phyloP scores from a whole-genome alignment of 2,113 vertebrate species.

The Sinosuthora webbiana region DNA sequence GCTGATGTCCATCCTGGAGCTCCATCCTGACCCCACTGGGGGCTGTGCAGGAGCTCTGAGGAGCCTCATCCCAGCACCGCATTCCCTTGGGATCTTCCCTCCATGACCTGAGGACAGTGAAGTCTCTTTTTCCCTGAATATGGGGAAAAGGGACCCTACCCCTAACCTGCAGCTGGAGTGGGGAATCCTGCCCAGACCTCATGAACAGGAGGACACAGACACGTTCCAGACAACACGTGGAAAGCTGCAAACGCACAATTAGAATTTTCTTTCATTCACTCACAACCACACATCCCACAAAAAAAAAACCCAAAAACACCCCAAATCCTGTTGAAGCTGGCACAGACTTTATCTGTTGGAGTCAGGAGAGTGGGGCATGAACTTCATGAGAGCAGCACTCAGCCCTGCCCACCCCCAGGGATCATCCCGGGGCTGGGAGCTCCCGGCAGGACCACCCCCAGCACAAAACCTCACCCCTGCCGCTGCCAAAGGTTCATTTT shows the following conservation, averaged over 20 bases:
- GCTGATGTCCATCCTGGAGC: neutral
- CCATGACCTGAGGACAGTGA: accelerated
- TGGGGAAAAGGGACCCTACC: neutral
- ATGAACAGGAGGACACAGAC: accelerated
- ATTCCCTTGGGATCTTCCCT: neutral
- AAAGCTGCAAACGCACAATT: neutral
- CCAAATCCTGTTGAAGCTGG: neutral
- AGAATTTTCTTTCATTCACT: neutral
- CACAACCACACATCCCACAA: neutral
- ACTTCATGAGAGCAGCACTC: accelerated
- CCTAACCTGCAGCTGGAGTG: neutral
- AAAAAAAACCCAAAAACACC: too few species aligned
- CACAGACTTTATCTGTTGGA: neutral
- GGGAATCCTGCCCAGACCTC: neutral
- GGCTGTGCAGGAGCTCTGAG: neutral
- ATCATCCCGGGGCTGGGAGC: neutral
- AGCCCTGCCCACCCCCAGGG: neutral
- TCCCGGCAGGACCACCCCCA: neutral
- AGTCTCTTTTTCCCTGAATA: accelerated
- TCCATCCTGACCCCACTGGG: neutral
- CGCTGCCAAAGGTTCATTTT: neutral
- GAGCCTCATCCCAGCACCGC: neutral
- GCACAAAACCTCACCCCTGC: neutral
- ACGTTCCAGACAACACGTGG: accelerated
- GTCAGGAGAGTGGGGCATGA: neutral